A percentile compares a stretch with the other conserved stretches of the same genome.
Conservation (phyloP, 2,113 vertebrate species). For the Gallinago jamesoni region DNA sequence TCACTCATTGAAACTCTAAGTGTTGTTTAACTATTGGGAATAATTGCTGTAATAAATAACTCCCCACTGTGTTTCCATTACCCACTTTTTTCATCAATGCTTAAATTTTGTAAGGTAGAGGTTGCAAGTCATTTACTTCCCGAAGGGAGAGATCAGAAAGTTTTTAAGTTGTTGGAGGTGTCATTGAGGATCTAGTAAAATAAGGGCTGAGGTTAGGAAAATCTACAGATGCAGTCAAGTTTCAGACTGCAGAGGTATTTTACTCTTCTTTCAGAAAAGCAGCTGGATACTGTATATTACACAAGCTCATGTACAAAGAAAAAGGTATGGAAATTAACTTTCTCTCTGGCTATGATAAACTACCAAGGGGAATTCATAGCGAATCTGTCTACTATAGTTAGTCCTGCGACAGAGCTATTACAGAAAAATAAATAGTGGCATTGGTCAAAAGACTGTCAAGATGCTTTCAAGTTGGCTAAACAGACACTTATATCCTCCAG, state of each 20-base stretch:
- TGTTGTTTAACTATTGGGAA: neutral
- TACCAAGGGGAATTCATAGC: slow-evolving; percentile 48
- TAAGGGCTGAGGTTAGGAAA: slow-evolving; percentile 13
- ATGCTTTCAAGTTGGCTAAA: slow-evolving; percentile 55
- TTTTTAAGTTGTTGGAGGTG: slow-evolving; percentile 3
- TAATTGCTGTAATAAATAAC: slow-evolving; percentile 23
- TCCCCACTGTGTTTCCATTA: neutral
- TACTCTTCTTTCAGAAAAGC: neutral
- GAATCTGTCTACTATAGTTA: slow-evolving; percentile 44
- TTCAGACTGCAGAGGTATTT: slow-evolving; percentile 22
- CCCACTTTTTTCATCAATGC: neutral
- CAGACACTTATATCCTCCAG: slow-evolving; percentile 48
- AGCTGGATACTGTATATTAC: neutral
- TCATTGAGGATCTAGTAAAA: neutral
- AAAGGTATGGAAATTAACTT: slow-evolving; percentile 57
- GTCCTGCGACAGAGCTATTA: slow-evolving; percentile 40
- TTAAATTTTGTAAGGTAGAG: neutral
- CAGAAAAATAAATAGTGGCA: slow-evolving; percentile 65
- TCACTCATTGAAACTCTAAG: neutral
- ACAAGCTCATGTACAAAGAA: slow-evolving; percentile 18
- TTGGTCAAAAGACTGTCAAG: slow-evolving; percentile 66
- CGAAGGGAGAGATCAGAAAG: neutral
- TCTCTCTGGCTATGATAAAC: slow-evolving; percentile 55
- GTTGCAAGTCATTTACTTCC: neutral
- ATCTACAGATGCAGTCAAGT: neutral